A percentile compares a stretch with the other conserved stretches of the same genome.
These are phyloP conservation scores for Nematopogon swammerdamellus DNA, from an alignment of 2,888 invertebrate genomes.

Conservation along the genomic window DNA sequence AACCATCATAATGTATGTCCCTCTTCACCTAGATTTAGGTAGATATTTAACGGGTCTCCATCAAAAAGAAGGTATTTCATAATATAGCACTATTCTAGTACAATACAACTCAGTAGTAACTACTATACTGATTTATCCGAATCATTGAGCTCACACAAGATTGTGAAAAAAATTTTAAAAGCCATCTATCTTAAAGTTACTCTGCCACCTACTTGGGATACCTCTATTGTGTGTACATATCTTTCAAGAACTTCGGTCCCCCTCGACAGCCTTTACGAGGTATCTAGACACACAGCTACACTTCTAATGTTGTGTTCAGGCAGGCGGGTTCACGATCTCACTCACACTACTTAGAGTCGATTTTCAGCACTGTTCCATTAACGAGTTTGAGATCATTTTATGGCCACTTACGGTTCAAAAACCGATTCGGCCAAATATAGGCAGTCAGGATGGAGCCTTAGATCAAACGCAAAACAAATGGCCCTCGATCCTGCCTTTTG, in stretches of 20 bases:
- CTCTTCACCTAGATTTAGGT: no score
- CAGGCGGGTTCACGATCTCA: conserved; percentile 9
- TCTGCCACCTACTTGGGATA: neutral
- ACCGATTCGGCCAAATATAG: no score
- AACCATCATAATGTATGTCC: no score
- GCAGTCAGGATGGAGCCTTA: no score
- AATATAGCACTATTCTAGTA: conserved; percentile 5
- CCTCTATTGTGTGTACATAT: neutral
- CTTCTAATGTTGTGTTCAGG: conserved; percentile 10
- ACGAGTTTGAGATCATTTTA: no score
- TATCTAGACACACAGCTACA: neutral
- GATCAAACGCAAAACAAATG: no score
- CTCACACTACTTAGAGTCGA: conserved; percentile 4
- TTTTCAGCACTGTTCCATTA: no score
- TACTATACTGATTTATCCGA: conserved; percentile 1
- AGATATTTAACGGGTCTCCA: no score
- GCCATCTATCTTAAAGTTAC: conserved; percentile 4
- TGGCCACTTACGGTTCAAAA: no score
- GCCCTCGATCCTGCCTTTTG: no score
- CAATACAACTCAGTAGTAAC: conserved; percentile 9
- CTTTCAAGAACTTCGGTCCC: neutral
- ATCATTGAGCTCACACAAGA: no score
- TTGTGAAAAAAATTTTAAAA: conserved; percentile 6
- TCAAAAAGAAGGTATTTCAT: no score
- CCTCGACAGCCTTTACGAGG: neutral